Evolutionary conservation across 2,888 invertebrate genomes (phyloP).

Genomic region (Stenurella melanura): DNA sequence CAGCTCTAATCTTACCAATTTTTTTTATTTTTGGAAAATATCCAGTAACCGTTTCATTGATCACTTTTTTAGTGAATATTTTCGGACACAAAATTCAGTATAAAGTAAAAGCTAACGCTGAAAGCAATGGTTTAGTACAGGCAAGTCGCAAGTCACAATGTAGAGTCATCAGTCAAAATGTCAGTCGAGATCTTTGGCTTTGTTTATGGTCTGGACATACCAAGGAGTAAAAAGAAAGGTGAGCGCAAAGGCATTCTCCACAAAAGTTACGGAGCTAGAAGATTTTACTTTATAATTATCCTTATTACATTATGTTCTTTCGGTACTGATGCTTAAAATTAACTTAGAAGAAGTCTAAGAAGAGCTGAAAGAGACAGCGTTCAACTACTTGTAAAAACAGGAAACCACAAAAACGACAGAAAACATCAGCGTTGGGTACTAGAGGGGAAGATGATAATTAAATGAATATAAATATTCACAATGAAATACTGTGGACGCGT

Average conservation of each 20-base stretch:
- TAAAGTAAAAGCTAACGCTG: conserved; percentile 24
- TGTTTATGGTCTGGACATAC: conserved; percentile 46
- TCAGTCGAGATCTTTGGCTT: conserved; percentile 51
- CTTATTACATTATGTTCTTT: too few relatives aligned
- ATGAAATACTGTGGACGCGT: too few relatives aligned
- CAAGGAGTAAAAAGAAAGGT: conserved; percentile 12
- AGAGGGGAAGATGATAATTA: too few relatives aligned
- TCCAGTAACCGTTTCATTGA: conserved; percentile 20
- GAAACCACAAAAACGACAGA: too few relatives aligned
- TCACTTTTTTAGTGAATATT: conserved; percentile 11
- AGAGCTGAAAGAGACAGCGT: too few relatives aligned
- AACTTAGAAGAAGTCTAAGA: too few relatives aligned
- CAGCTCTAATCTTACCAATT: not conserved
- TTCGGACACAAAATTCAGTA: conserved; percentile 3
- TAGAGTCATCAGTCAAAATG: conserved; percentile 58
- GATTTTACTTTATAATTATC: too few relatives aligned
- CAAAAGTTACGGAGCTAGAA: too few relatives aligned
- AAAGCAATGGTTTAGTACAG: conserved; percentile 38
- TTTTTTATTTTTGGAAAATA: conserved; percentile 1
- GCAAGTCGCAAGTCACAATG: conserved; percentile 45
- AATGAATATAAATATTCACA: too few relatives aligned
- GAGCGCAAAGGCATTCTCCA: not conserved
- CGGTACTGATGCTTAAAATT: too few relatives aligned
- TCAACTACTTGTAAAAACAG: too few relatives aligned
- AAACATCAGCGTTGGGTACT: too few relatives aligned